These are phyloP conservation scores for Synanthedon formicaeformis DNA, from an alignment of 2,888 invertebrate species.

Conservation along the genomic window DNA sequence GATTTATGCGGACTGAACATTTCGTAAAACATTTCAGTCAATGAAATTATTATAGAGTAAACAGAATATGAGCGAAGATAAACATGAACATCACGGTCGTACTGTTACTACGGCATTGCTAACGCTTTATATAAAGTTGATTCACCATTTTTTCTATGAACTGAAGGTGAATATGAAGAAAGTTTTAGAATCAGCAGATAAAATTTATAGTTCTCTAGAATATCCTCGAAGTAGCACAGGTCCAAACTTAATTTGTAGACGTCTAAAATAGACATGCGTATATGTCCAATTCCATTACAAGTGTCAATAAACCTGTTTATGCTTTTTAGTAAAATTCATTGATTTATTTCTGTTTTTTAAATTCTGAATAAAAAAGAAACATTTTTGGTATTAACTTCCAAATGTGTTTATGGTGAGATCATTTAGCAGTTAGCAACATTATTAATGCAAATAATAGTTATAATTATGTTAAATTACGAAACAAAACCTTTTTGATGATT, in stretches of 20 bases:
- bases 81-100: constrained; percentile 44
- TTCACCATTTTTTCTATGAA: constrained; percentile 38
- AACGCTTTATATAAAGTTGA: constrained; percentile 24
- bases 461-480: too few relatives aligned
- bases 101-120: constrained; percentile 34
- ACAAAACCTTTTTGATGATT: too few relatives aligned
- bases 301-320: too few relatives aligned
- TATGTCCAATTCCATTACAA: too few relatives aligned
- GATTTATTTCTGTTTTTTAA: too few relatives aligned
- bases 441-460: too few relatives aligned
- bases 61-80: constrained; percentile 51
- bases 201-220: constrained; percentile 58
- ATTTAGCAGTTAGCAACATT: too few relatives aligned
- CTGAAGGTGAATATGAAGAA: constrained; percentile 54
- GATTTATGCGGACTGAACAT: constrained; percentile 13
- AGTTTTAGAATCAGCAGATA: constrained; percentile 50
- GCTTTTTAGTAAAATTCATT: too few relatives aligned
- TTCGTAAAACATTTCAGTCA: constrained; percentile 48
- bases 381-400: too few relatives aligned
- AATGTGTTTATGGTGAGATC: too few relatives aligned
- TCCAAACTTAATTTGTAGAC: constrained; percentile 16
- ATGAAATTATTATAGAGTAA: constrained; percentile 60
- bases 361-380: too few relatives aligned
- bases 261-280: too few relatives aligned
- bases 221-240: constrained; percentile 52